These are phyloP conservation scores for Crioceris asparagi DNA, from an alignment of 2,888 invertebrate genomes.

Conservation along the genomic window DNA sequence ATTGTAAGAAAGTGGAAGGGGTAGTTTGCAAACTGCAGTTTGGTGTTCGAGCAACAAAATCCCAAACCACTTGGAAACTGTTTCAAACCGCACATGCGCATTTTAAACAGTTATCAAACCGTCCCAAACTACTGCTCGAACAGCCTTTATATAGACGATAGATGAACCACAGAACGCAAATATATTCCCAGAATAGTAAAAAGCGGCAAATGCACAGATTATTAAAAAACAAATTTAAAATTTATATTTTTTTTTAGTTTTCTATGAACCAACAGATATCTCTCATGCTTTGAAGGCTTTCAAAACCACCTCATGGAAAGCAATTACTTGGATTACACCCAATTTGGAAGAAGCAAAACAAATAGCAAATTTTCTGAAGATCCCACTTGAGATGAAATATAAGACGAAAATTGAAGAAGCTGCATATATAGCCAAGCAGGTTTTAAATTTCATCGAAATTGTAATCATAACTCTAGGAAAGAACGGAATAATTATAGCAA, in stretches of 20 bases:
- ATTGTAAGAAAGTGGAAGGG: too few species aligned
- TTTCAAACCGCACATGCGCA: too few species aligned
- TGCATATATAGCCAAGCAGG: constrained; percentile 29
- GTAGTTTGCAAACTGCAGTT: too few species aligned
- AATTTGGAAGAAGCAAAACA: constrained; percentile 65
- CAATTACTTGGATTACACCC: constrained; percentile 59
- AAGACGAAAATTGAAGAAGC: constrained; percentile 31
- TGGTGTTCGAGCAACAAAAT: too few species aligned
- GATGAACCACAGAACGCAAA: too few species aligned
- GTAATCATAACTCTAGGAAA: constrained; percentile 53
- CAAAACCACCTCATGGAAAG: constrained; percentile 36
- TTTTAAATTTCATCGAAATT: constrained; percentile 44
- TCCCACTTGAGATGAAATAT: constrained; percentile 14
- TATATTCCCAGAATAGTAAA: constrained; percentile 3
- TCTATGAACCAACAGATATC: constrained; percentile 84
- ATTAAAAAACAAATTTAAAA: background rate
- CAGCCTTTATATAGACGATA: too few species aligned
- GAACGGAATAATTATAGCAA: constrained; percentile 46
- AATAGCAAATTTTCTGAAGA: constrained; percentile 47
- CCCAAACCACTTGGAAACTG: too few species aligned
- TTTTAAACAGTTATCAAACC: too few species aligned
- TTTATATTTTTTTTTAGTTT: constrained; percentile 51
- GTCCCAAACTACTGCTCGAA: too few species aligned
- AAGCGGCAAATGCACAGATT: background rate
- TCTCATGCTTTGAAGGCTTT: constrained; percentile 66